Evolutionary conservation across 2,797 vertebrate species (phyloP), one percentile per base, ranked within the genome.

Genomic region (Acomys russatus): DNA sequence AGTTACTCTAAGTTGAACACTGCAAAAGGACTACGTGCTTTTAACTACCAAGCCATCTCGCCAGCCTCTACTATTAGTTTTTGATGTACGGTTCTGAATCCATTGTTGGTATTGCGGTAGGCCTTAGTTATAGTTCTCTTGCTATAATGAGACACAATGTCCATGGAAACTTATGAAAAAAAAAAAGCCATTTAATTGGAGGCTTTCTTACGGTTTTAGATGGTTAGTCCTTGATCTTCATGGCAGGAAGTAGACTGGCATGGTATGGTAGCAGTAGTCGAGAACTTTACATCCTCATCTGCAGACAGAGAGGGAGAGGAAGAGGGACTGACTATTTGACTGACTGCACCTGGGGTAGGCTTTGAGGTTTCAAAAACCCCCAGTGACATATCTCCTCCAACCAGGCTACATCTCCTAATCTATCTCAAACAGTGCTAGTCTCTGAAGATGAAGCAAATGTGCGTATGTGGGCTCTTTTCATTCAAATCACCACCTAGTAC

Each of bases 1-100:
- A 71, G 51, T 59, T 87, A 17, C 23, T 73, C 8, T 33, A 25
- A 59, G 61, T 23, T 38, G 54, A 88, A 30, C 49, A 30, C 54
- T 73, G 15, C 15, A 74, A 30, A 70, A 73, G 23, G n/a, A 38
- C 2, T 35, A 18, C 23, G 11, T 59, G 68, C 54, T 74, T 38
- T 88, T 73, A 74, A 59, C n/a, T 30, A 44, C n/a, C 38, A 70
- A 88, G 35, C n/a, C 35, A 30, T 59, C 23, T 38, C n/a, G 59
- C 51, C 15, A 59, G 51, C n/a, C 15, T 73, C 85, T 73, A 38
- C n/a, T 73, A 20, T 87, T 71, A 71, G 54, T 35, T 63, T 96
- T 95, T 95, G 54, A 23, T 82, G 5, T n/a, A 3, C 11, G 76
- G 20, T 77, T 91, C 38, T 82, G 83, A 97, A 33, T 90, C 11